Evolutionary conservation across 2,888 invertebrate genomes (phyloP), one percentile per base, ranked within the genome.

Genomic region (Heliconius ismenius): DNA sequence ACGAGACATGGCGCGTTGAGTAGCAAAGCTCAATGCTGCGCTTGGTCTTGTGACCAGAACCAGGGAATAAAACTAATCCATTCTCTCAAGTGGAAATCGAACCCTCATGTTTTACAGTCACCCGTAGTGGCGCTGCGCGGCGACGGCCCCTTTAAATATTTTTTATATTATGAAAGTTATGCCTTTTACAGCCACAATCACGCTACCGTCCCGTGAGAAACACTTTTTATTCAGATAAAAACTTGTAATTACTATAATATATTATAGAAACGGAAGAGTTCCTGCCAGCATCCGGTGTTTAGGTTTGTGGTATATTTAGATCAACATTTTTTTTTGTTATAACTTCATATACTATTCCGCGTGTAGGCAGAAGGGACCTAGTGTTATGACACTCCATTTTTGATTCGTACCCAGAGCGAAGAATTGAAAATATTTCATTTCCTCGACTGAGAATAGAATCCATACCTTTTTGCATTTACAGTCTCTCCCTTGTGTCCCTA

Each of bases 201-300:
- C 62, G 62, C 43, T 39, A 73, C 39, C 62, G 39, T 67, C 78
- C 83, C 88, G 90, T 92, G 92, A 89, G 91, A 91, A 91, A 82
- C 79, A 73, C n/a, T 81, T 80, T 79, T 80, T 86, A 88, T 89
- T 32, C 26, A 18, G 49, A 58, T 76, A 88, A 88, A 87, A 84
- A 84, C 83, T 76, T 84, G 84, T 86, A 86, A 88, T 89, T 86
- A 92, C 92, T 90, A 89, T 87, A 90, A 90, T 92, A 86, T 87
- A 87, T 58, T 86, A 85, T 79, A 90, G 86, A 86, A 85, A 80
- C 88, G 91, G 92, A 92, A 93, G 91, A 91, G 91, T 92, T 92
- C 90, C 92, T 87, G 80, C 82, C 84, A 84, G 86, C 90, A 91
- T 93, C 93, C 92, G 92, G 91, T 86, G 76, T 68, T 82, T 79